A percentile compares a stretch with the other conserved stretches of the same genome.
phyloP scores from a whole-genome alignment of 2,888 invertebrate genomes.

The Pachliopta kotzebuea region DNA sequence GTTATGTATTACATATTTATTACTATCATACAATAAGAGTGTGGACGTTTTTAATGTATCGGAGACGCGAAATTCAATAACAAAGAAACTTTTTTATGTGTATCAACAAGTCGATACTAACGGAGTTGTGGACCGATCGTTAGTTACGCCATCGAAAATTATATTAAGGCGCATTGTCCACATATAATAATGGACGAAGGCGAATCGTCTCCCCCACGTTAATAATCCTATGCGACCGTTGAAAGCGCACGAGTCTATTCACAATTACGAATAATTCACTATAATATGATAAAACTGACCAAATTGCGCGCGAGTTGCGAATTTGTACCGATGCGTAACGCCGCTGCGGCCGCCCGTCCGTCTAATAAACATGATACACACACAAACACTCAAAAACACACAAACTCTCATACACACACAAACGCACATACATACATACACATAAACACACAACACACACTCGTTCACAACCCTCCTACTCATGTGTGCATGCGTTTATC shows the following conservation, averaged over 20 bases:
- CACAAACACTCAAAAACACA: not conserved
- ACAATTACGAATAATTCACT: conserved; percentile 28
- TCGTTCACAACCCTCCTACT: no score
- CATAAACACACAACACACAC: not conserved
- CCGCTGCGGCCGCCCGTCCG: not conserved
- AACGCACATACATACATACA: no score
- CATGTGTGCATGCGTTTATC: not conserved
- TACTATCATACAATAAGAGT: no score
- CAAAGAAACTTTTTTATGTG: not conserved
- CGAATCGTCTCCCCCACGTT: conserved; percentile 11
- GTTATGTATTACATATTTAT: no score
- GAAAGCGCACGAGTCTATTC: conserved; percentile 20
- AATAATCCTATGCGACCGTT: conserved; percentile 15
- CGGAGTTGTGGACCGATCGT: conserved; percentile 6
- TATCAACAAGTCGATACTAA: not conserved
- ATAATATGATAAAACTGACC: conserved; percentile 26
- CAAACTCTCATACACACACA: no score
- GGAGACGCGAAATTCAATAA: not conserved
- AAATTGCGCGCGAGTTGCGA: conserved; percentile 24
- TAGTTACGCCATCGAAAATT: conserved; percentile 26
- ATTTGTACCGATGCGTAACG: conserved; percentile 21
- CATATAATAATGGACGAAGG: conserved; percentile 8
- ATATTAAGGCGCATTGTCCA: conserved; percentile 22
- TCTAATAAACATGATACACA: conserved; percentile 7
- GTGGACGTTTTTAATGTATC: no score